Base-by-base conservation (phyloP, 2,888 invertebrate species). In the Odontocerum albicorne region DNA sequence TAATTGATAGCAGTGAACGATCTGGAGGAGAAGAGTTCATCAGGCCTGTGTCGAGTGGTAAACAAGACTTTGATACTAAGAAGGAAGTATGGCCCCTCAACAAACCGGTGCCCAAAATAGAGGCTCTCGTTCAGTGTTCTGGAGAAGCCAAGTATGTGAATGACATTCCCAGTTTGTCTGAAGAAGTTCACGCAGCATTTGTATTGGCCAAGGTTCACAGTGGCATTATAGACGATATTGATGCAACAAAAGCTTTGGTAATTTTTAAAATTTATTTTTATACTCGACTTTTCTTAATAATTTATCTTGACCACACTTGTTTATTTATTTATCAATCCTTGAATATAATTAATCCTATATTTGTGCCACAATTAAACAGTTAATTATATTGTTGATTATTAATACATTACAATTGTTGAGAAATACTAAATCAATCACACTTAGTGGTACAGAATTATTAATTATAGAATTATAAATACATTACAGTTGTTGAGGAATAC, bases 61-160 rank as follows among this genome's bases (percentile, higher is more conserved):
- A 70, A 17, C 87, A 84, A 65, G 72, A 74, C 52, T 90, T 74
- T 64, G 83, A 85, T 62, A 83, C 84, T 0, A 77, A 87, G 62
- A 70, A 80, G 27, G 70, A 75, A 0, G 65, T 84, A 19, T 89
- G 84, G 74, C 89, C 90, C 0, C 64, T 89, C 10, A 86, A 82
- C 63, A 69, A 89, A 66, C 85, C 90, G 0, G 68, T 88, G 3
- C 74, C 80, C 0, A 90, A 90, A 68, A 63, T 86, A 2, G 88
- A 87, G 67, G 77, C 80, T 2, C 63, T 74, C 31, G 70, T 77
- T 49, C 79, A 86, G 76, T 80, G 82, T 64, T 76, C 85, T 15
- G 89, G 90, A 0, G 86, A 88, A 67, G 87, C 83, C 0, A 71
- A 78, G 63, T 90, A 84, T 66, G 71, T 80, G 0, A 82, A 84